A percentile compares a stretch with the other conserved stretches of the same genome.
These are phyloP conservation scores for Porites cylindrica DNA, from an alignment of 92 coral and sea anemone genomes.

Conservation along the genomic window DNA sequence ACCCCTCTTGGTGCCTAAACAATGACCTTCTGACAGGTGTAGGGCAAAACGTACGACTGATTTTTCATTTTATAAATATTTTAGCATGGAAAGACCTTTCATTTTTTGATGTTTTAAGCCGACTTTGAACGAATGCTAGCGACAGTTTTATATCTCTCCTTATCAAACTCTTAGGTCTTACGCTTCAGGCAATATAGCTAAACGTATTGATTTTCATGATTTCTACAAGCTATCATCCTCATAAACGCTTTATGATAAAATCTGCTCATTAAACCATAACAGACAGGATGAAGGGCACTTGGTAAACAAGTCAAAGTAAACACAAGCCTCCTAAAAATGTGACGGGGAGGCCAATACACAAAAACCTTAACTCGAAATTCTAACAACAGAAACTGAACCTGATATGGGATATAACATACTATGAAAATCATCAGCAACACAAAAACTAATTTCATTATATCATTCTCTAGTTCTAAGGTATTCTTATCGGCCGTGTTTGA, in stretches of 20 bases:
- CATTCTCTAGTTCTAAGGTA: constrained; percentile 44
- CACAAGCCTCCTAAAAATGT: constrained; percentile 25
- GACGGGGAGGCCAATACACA: constrained; percentile 18
- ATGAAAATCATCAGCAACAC: constrained; percentile 40
- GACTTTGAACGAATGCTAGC: neutral
- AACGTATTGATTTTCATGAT: neutral
- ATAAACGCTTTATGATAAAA: constrained; percentile 59
- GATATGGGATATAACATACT: constrained; percentile 59
- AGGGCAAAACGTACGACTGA: neutral
- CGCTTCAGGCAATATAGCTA: neutral
- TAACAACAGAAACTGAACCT: constrained; percentile 39
- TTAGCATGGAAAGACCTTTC: neutral
- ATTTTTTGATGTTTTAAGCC: neutral
- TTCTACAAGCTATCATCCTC: constrained; percentile 47
- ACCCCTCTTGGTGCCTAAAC: neutral
- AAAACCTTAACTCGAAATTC: constrained; percentile 28
- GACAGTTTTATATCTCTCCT: neutral
- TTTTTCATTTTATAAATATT: too few species aligned
- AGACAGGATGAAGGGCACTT: constrained; percentile 67
- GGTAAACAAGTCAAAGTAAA: constrained; percentile 36
- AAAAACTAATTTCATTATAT: constrained; percentile 49
- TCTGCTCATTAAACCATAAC: constrained; percentile 65
- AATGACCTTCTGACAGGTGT: neutral
- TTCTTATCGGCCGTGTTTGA: neutral
- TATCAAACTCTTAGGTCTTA: neutral